Percentiles rank a stretch among this genome's conserved stretches.
phyloP scores from a whole-genome alignment of 2,113 vertebrate genomes.

The Thinocorus orbignyianus region DNA sequence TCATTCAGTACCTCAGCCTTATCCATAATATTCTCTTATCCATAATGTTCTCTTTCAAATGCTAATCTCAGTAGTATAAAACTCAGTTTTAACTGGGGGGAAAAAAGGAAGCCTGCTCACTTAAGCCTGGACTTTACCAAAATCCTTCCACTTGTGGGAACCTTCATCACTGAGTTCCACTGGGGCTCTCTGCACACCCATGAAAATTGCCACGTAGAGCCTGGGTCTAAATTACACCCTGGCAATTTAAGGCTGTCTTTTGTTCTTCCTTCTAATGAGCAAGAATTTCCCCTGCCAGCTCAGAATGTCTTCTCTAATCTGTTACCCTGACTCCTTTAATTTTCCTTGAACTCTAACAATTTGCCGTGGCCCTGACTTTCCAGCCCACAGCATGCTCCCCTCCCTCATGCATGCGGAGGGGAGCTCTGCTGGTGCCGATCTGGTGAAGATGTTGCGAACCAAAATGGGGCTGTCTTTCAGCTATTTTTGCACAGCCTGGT shows the following conservation, averaged over 20 bases:
- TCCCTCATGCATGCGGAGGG: accelerated
- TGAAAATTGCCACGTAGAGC: background rate
- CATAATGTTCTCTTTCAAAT: background rate
- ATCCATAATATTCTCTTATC: too few species aligned
- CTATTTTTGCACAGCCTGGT: background rate
- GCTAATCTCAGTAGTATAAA: background rate
- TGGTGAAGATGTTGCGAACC: background rate
- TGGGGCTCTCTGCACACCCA: background rate
- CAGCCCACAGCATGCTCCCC: background rate
- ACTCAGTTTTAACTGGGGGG: background rate
- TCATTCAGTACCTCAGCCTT: too few species aligned
- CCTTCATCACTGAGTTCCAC: background rate
- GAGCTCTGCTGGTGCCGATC: background rate
- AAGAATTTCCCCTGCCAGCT: conserved; percentile 4
- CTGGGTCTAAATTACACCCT: conserved; percentile 16
- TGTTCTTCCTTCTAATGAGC: conserved; percentile 11
- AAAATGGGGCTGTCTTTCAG: background rate
- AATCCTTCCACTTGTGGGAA: background rate
- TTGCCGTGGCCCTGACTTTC: background rate
- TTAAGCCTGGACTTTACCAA: background rate
- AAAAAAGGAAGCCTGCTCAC: background rate
- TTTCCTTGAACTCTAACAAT: background rate
- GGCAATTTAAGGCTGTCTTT: background rate
- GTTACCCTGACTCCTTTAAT: conserved; percentile 8
- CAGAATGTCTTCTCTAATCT: background rate